These are phyloP conservation scores for Himalopsyche tibetana DNA, from an alignment of 2,888 invertebrate species.

Conservation along the genomic window DNA sequence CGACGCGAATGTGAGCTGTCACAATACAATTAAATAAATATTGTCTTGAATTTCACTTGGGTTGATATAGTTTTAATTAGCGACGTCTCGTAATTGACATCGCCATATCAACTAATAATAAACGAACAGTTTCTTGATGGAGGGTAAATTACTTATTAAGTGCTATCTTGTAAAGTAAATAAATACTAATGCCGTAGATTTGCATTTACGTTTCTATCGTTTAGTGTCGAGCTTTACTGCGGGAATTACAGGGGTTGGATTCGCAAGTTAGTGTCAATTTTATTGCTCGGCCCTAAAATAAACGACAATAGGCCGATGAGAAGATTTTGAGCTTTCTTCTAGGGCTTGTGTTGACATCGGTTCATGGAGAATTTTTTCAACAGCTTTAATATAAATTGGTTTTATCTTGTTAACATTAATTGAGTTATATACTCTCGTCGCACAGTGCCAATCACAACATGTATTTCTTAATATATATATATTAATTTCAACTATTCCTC, in stretches of 20 bases:
- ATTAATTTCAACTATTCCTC: no score
- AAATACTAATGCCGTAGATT: constrained; percentile 1
- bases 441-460: no score
- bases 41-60: neutral
- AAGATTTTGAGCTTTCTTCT: constrained; percentile 1
- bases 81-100: neutral
- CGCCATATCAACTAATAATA: neutral
- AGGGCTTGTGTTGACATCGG: neutral
- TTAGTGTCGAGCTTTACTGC: constrained; percentile 24
- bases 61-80: neutral
- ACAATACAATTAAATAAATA: constrained; percentile 5
- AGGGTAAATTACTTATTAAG: no score
- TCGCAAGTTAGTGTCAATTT: constrained; percentile 34
- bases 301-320: neutral
- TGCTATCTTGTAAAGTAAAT: constrained; percentile 16
- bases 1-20: neutral
- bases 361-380: neutral
- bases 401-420: no score
- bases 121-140: no score
- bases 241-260: neutral
- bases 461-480: no score
- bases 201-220: constrained; percentile 7
- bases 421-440: no score
- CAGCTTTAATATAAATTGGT: no score
- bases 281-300: neutral